These are phyloP conservation scores for Pipistrellus kuhlii DNA, from an alignment of 2,797 vertebrate genomes.

Conservation along the genomic window DNA sequence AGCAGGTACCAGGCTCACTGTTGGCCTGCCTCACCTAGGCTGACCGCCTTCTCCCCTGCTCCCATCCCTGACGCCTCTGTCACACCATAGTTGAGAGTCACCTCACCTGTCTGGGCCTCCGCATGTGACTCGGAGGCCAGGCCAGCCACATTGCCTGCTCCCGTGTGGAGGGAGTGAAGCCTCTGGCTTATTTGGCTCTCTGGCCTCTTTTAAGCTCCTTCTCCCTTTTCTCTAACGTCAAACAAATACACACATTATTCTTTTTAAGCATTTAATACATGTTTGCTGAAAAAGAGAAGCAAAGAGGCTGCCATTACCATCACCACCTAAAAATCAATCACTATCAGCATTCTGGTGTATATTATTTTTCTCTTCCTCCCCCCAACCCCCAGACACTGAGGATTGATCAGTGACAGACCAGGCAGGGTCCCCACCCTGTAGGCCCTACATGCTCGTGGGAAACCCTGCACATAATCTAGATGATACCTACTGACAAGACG, in stretches of 20 bases:
- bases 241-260: neutral
- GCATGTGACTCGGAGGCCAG: accelerated
- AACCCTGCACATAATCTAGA: neutral
- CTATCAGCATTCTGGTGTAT: neutral
- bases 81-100: neutral
- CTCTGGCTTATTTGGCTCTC: neutral
- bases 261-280: neutral
- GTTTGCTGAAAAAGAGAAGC: neutral
- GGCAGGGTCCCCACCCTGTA: neutral
- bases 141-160: neutral
- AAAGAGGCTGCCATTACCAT: neutral
- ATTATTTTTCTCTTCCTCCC: neutral
- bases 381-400: neutral
- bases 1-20: neutral
- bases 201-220: neutral
- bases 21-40: neutral
- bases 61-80: neutral
- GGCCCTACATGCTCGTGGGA: neutral
- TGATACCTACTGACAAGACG: neutral
- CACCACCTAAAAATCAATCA: neutral
- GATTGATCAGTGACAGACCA: neutral
- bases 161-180: neutral
- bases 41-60: neutral
- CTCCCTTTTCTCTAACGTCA: neutral
- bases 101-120: neutral